A percentile compares a stretch with the other conserved stretches of the same genome.
These are phyloP conservation scores for Andrena trimmerana DNA, from an alignment of 2,888 invertebrate genomes.

Conservation along the genomic window DNA sequence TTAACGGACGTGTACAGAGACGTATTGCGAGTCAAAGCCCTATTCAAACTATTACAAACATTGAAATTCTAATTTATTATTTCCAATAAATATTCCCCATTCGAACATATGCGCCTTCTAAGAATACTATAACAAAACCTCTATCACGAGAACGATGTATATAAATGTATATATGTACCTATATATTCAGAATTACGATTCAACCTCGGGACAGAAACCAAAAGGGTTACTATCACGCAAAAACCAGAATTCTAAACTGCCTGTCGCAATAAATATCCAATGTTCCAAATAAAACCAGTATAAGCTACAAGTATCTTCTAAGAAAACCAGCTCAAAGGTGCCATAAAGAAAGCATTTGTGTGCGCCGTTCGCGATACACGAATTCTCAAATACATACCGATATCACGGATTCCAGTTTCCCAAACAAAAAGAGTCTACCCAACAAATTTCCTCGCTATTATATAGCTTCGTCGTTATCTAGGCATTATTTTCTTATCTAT, in stretches of 20 bases:
- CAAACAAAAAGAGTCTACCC: not conserved
- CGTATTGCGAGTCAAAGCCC: too few relatives aligned
- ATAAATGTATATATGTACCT: not conserved
- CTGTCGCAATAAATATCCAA: constrained; percentile 1
- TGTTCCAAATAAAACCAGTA: not conserved
- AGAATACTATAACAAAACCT: too few relatives aligned
- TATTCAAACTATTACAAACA: too few relatives aligned
- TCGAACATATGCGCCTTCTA: too few relatives aligned
- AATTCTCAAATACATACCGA: constrained; percentile 31
- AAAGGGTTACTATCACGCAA: not conserved
- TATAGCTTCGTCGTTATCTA: constrained; percentile 1
- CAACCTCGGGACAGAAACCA: not conserved
- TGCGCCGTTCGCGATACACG: constrained; percentile 19
- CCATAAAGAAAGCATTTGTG: constrained; percentile 17
- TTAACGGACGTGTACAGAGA: too few relatives aligned
- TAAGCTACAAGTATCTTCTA: not conserved
- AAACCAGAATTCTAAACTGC: not conserved
- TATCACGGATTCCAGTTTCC: constrained; percentile 1
- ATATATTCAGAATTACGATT: not conserved
- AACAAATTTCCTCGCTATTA: constrained; percentile 5
- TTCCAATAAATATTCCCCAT: too few relatives aligned
- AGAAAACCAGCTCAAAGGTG: not conserved
- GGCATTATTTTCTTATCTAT: constrained; percentile 14
- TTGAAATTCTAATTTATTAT: too few relatives aligned
- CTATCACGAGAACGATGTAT: too few relatives aligned